Percentiles rank a stretch among this genome's conserved stretches.
Evolutionary conservation across 2,797 vertebrate genomes (phyloP).

Genomic region (Margarornis squamiger): DNA sequence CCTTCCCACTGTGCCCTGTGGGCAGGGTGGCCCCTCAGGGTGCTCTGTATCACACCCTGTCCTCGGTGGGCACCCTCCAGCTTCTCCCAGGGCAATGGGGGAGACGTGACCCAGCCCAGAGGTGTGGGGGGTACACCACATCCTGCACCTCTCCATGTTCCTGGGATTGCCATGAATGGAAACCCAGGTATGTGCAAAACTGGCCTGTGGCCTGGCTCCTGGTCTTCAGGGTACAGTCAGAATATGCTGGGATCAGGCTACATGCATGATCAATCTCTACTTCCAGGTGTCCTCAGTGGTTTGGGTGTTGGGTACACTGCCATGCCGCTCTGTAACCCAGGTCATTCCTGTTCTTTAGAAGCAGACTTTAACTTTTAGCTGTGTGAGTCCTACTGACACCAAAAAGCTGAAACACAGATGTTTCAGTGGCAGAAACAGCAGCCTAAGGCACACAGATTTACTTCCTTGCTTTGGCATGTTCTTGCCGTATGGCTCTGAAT

Average conservation of each 20-base stretch:
- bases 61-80: background rate
- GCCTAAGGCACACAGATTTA: background rate
- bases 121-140: background rate
- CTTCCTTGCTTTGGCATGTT: background rate
- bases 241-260: background rate
- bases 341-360: background rate
- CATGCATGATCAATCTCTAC: fast-evolving
- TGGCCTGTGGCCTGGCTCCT: background rate
- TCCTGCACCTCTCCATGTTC: fast-evolving
- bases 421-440: background rate
- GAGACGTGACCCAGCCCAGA: fast-evolving
- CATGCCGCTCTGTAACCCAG: background rate
- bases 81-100: background rate
- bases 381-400: background rate
- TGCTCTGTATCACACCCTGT: background rate
- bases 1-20: fast-evolving
- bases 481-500: background rate
- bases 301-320: background rate
- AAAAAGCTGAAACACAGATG: background rate
- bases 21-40: background rate
- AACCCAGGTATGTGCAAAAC: background rate
- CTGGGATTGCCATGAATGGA: background rate
- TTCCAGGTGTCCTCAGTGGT: background rate
- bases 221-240: fast-evolving
- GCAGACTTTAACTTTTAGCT: background rate